A percentile compares a stretch with the other conserved stretches of the same genome.
Conservation (phyloP, 2,113 vertebrate genomes). For the Diphyllodes magnificus region DNA sequence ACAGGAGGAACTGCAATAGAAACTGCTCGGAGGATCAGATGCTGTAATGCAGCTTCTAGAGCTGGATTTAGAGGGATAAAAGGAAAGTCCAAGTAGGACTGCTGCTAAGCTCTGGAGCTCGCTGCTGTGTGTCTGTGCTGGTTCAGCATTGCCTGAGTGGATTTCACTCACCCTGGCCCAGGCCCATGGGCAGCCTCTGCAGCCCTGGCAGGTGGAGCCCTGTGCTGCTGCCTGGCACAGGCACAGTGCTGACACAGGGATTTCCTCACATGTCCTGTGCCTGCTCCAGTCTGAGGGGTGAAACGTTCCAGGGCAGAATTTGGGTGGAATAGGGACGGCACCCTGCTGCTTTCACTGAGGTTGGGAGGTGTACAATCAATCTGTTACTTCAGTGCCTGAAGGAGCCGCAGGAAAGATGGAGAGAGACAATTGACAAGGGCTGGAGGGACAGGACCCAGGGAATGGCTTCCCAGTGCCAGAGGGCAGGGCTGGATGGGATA, state of each 20-base stretch:
- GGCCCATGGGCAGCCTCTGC: background rate
- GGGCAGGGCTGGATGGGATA: background rate
- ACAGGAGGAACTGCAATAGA: background rate
- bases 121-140: background rate
- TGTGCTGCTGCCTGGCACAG: background rate
- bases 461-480: background rate
- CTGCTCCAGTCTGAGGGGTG: background rate
- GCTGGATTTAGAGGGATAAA: background rate
- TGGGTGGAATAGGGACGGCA: background rate
- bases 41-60: background rate
- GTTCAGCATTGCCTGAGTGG: background rate
- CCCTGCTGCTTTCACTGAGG: background rate
- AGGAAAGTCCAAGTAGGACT: background rate
- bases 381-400: background rate
- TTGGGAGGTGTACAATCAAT: rapidly evolving
- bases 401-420: no score
- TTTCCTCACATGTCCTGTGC: rapidly evolving
- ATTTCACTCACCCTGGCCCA: background rate
- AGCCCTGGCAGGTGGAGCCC: background rate
- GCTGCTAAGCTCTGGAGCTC: background rate
- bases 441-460: background rate
- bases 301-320: background rate
- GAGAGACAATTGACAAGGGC: background rate
- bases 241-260: background rate
- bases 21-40: background rate